A percentile compares a stretch with the other conserved stretches of the same genome.
These are phyloP conservation scores for Meloe dianella DNA, from an alignment of 2,888 invertebrate genomes.

Conservation along the genomic window DNA sequence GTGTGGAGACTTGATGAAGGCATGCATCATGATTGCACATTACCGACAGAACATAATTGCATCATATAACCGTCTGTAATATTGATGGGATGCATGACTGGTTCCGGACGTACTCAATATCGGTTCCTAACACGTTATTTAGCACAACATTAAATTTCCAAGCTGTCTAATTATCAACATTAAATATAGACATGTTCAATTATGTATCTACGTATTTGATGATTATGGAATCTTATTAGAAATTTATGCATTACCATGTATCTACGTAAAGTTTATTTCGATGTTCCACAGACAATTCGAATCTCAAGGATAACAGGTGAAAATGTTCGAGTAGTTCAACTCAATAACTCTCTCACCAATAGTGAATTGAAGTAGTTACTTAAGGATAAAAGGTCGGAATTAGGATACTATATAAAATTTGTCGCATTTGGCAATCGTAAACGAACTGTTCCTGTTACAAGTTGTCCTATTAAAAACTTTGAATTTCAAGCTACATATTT, in stretches of 20 bases:
- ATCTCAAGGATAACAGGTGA: too few relatives aligned
- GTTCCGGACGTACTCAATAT: slow-evolving; percentile 19
- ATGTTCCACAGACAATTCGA: too few relatives aligned
- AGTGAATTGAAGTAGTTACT: too few relatives aligned
- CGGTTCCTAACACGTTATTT: slow-evolving; percentile 9
- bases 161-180: slow-evolving; percentile 5
- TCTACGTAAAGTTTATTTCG: too few relatives aligned
- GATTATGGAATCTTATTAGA: not conserved
- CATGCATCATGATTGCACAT: slow-evolving; percentile 27
- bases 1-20: slow-evolving; percentile 5
- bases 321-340: too few relatives aligned
- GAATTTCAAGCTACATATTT: not conserved
- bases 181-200: not conserved
- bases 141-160: slow-evolving; percentile 6
- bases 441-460: too few relatives aligned
- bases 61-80: slow-evolving; percentile 18
- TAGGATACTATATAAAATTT: too few relatives aligned
- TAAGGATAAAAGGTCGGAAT: too few relatives aligned
- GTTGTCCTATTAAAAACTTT: not conserved
- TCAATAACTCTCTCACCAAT: too few relatives aligned
- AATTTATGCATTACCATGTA: too few relatives aligned
- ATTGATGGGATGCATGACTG: slow-evolving; percentile 20
- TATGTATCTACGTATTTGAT: not conserved
- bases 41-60: slow-evolving; percentile 22
- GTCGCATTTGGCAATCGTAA: too few relatives aligned